Percentiles rank a stretch among this genome's conserved stretches.
Evolutionary conservation across 1,140 invertebrate species (phyloP).

Genomic region (Musca domestica): DNA sequence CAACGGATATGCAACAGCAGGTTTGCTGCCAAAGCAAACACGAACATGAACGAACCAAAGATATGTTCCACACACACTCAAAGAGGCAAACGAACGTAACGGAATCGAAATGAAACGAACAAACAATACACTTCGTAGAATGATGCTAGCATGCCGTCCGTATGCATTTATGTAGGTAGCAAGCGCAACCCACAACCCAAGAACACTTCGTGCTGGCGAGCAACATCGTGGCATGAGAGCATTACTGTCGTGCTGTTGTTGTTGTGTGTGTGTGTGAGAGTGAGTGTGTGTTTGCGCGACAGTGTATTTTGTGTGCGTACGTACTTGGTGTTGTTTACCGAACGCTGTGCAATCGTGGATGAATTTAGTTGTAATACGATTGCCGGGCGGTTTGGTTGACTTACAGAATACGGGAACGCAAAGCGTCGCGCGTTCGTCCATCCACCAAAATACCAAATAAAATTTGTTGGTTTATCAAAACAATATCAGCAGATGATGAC

Average conservation of each 20-base stretch:
- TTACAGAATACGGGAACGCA: background rate
- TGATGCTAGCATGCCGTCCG: too few relatives aligned
- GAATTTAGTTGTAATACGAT: conserved; percentile 30
- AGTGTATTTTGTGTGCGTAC: background rate
- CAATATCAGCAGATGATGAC: too few relatives aligned
- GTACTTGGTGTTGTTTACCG: conserved; percentile 2
- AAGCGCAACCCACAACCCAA: background rate
- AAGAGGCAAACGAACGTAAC: background rate
- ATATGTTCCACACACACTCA: conserved; percentile 1
- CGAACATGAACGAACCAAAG: background rate
- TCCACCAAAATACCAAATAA: too few relatives aligned
- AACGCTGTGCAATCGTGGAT: conserved; percentile 8
- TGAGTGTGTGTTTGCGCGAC: background rate
- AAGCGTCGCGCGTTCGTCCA: conserved; percentile 3
- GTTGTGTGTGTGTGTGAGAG: background rate
- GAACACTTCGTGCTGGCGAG: too few relatives aligned
- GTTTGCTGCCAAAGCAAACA: background rate
- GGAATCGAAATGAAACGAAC: background rate
- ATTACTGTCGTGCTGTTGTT: background rate
- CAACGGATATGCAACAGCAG: conserved; percentile 10
- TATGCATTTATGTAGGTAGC: background rate
- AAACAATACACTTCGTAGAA: background rate
- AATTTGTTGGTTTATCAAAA: too few relatives aligned
- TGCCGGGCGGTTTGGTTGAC: conserved; percentile 33
- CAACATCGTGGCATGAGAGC: too few relatives aligned